phyloP scores from a whole-genome alignment of 2,113 vertebrate genomes.

The Zosterops japonicus region DNA sequence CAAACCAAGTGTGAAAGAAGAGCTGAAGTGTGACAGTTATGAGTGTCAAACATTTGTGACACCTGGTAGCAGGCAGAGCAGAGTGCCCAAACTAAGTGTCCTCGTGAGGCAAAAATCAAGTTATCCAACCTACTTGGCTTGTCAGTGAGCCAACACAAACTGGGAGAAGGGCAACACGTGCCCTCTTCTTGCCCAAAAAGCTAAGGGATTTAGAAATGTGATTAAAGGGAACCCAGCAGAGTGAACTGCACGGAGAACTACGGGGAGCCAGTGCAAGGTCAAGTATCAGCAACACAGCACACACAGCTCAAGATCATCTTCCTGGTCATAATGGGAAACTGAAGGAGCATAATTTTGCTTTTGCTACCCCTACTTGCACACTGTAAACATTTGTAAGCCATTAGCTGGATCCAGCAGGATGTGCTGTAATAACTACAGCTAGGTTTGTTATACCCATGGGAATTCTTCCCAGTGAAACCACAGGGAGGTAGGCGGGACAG shows the following conservation, averaged over 20 bases:
- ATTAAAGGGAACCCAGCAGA: not conserved
- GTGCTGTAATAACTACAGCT: not conserved
- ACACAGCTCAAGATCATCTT: not conserved
- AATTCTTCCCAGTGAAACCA: not conserved
- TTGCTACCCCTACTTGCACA: not conserved
- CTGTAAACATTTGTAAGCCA: slow-evolving; percentile 31
- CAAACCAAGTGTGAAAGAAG: not conserved
- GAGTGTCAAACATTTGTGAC: rapidly evolving
- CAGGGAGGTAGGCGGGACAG: not conserved
- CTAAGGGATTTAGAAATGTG: not conserved
- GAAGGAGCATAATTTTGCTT: not conserved
- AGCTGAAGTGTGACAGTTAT: rapidly evolving
- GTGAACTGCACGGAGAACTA: not conserved
- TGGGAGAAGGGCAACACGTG: not conserved
- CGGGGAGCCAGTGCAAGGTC: not conserved
- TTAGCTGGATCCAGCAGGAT: not conserved
- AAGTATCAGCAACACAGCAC: not conserved
- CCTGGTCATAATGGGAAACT: not conserved
- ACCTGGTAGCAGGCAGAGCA: not conserved
- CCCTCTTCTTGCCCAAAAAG: not conserved
- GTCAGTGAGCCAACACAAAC: not conserved
- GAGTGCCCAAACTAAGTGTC: not conserved
- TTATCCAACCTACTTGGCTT: rapidly evolving
- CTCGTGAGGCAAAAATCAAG: not conserved
- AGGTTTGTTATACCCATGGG: not conserved